These are phyloP conservation scores for Gracilinanus agilis DNA, from an alignment of 2,113 vertebrate species.

Conservation along the genomic window DNA sequence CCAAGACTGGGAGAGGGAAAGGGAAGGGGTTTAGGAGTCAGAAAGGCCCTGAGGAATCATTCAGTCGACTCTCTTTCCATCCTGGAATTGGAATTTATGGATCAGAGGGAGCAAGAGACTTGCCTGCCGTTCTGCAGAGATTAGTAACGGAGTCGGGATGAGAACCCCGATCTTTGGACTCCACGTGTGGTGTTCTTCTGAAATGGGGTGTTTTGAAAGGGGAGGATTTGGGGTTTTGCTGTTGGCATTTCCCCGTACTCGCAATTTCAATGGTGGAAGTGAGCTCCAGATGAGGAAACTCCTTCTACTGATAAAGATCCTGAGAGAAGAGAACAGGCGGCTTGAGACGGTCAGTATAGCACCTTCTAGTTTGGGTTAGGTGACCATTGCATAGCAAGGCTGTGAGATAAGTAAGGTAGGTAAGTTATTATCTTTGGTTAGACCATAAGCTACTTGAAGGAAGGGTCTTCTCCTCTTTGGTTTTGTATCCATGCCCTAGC, in stretches of 20 bases:
- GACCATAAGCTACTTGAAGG: not conserved
- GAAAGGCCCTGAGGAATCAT: not conserved
- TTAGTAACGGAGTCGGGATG: not conserved
- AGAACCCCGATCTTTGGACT: not conserved
- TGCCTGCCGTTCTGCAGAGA: not conserved
- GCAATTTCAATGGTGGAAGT: not conserved
- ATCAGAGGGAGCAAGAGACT: not conserved
- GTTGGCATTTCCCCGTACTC: not conserved
- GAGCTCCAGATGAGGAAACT: not conserved
- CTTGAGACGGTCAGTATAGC: not conserved
- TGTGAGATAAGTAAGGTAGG: not conserved
- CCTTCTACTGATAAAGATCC: not conserved
- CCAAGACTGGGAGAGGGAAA: slow-evolving; percentile 5
- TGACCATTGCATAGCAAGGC: not conserved
- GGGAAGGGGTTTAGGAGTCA: not conserved
- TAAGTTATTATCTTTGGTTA: not conserved
- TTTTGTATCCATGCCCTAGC: not conserved
- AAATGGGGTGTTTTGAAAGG: too few relatives aligned
- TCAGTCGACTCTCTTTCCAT: not conserved
- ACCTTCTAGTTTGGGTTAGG: not conserved
- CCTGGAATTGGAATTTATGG: not conserved
- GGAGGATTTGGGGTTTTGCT: not conserved
- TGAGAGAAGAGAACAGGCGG: not conserved
- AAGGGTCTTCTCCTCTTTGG: not conserved
- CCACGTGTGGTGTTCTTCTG: not conserved